Evolutionary conservation across 2,113 vertebrate genomes (phyloP), one percentile per base, ranked within the genome.

Genomic region (Thamnaconus septentrionalis): DNA sequence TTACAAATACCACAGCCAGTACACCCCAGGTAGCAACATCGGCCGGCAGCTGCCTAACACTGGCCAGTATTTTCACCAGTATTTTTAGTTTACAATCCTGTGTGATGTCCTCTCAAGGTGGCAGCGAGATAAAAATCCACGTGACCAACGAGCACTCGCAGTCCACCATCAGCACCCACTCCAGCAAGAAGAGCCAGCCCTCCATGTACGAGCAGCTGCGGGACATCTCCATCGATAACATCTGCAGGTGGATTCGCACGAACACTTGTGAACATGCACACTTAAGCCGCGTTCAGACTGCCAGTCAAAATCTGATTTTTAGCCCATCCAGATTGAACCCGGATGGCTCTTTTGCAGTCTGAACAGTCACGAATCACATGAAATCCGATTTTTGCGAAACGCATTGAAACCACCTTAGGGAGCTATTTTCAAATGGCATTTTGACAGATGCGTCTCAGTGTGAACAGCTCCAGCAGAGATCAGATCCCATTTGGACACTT

Each of bases 201-300:
- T 97, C 97, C 75, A 98, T 99, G 97, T 99, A 99, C 0, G 97
- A 99, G 60, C 97, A 99, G 84, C 94, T 99, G 45, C 88, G 97
- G n/a, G 97, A 99, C 83, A 95, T 99, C 59, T 96, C 97, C 66
- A 99, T 98, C 3, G 95, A 98, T 59, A 99, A 98, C 83, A 97
- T 99, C 88, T 99, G 97, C 94, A 96, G 97, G 97, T 98, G 53
- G 75, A 9, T 8, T 5, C 8, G 5, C 5, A 0, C 12, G 45
- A 45, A 46, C 45, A 41, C 66, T 11, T 6, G 3, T 1, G 12
- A 8, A 49, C 8, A 12, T 8, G 39, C 39, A 54, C 8, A 46
- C 7, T 12, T 31, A 31, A 31, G 18, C 18, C 18, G 18, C 18
- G 18, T 31, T 31, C 18, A 31, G 18, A 31, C 18, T 31, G 18